Percentiles rank a stretch among this genome's conserved stretches.
These are phyloP conservation scores for Rhopalosiphum padi DNA, from an alignment of 1,140 invertebrate species.

Conservation along the genomic window DNA sequence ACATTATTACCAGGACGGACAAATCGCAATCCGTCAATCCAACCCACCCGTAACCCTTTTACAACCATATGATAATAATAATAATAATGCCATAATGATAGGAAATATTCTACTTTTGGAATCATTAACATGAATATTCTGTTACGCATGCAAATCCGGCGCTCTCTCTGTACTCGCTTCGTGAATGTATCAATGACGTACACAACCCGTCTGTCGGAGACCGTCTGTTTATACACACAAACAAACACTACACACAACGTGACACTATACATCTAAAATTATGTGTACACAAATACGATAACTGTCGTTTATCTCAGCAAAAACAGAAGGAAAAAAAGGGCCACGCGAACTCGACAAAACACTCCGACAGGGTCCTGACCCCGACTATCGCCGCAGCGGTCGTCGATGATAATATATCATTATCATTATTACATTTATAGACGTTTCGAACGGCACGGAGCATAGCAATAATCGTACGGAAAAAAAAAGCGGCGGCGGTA, in stretches of 20 bases:
- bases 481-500: not conserved
- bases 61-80: too few species aligned
- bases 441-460: not conserved
- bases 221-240: not conserved
- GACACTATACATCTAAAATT: not conserved
- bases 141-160: too few species aligned
- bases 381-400: not conserved
- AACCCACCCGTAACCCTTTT: too few species aligned
- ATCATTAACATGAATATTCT: not conserved
- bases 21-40: too few species aligned
- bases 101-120: not conserved
- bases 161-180: not conserved
- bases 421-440: not conserved
- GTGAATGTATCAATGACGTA: not conserved
- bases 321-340: not conserved
- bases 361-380: not conserved
- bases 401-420: not conserved
- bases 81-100: too few species aligned
- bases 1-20: too few species aligned
- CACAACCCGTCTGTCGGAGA: too few species aligned
- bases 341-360: not conserved
- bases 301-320: not conserved
- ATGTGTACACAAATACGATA: not conserved
- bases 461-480: not conserved
- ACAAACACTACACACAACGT: not conserved